Percentiles rank a stretch among this genome's conserved stretches.
Evolutionary conservation across 2,797 vertebrate species (phyloP).

Genomic region (Eospalax fontanierii): DNA sequence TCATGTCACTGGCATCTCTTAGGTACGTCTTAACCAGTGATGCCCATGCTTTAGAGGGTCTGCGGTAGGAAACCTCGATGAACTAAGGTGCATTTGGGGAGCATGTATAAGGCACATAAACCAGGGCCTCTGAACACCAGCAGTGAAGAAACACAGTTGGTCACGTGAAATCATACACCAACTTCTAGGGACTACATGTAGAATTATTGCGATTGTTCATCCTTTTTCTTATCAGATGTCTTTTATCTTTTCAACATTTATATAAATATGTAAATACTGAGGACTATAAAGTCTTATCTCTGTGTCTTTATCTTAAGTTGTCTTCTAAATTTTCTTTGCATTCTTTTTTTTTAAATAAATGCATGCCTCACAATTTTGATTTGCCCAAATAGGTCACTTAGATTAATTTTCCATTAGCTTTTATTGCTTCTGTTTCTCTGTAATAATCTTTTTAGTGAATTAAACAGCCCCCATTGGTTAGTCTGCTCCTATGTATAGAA

Average conservation of each 20-base stretch:
- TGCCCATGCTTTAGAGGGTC: not conserved
- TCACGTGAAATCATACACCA: not conserved
- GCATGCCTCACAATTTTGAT: slow-evolving; percentile 57
- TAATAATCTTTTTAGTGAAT: slow-evolving; percentile 68
- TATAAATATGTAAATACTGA: slow-evolving; percentile 50
- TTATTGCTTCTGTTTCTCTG: slow-evolving; percentile 64
- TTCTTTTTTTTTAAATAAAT: slow-evolving; percentile 63
- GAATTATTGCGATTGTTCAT: not conserved
- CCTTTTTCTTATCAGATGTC: slow-evolving; percentile 54
- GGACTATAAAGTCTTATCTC: slow-evolving; percentile 71
- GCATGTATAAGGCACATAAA: not conserved
- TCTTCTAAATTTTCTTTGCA: slow-evolving; percentile 61
- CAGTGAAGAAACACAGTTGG: not conserved
- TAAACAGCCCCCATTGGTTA: slow-evolving; percentile 44
- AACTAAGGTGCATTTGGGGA: not conserved
- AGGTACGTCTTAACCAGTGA: not conserved
- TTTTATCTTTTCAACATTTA: slow-evolving; percentile 63
- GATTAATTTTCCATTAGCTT: slow-evolving; percentile 82
- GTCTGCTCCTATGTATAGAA: not conserved
- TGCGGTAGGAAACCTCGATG: not conserved
- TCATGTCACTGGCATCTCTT: not conserved
- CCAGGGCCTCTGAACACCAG: not conserved
- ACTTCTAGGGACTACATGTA: not conserved
- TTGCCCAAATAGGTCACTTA: slow-evolving; percentile 63
- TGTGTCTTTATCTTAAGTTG: slow-evolving; percentile 56